phyloP scores from a whole-genome alignment of 2,888 invertebrate genomes.

The Harpalus rufipes region DNA sequence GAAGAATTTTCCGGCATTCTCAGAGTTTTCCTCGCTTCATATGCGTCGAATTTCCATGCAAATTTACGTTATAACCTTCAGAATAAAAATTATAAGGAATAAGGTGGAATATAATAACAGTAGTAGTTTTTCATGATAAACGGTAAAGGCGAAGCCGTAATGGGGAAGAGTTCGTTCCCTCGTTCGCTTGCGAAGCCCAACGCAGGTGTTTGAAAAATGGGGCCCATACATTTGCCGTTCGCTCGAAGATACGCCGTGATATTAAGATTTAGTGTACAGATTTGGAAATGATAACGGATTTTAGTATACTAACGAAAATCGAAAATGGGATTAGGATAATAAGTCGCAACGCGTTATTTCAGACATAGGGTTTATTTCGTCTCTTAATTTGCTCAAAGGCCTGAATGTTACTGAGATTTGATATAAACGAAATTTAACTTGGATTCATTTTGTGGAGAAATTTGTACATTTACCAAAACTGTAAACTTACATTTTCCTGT shows the following conservation, averaged over 20 bases:
- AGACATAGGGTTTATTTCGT: background rate
- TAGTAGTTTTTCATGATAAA: conserved; percentile 61
- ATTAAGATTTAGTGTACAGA: conserved; percentile 64
- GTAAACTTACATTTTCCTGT: no score
- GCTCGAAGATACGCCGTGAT: conserved; percentile 45
- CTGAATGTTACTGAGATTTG: background rate
- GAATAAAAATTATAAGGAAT: conserved; percentile 62
- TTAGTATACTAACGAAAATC: conserved; percentile 50
- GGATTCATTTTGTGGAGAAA: no score
- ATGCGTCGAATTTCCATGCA: conserved; percentile 57
- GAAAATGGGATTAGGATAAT: conserved; percentile 42
- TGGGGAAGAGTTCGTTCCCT: conserved; percentile 30
- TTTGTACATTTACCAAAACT: no score
- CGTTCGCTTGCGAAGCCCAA: conserved; percentile 40
- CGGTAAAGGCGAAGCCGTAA: conserved; percentile 53
- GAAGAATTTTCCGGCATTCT: background rate
- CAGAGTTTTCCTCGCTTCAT: conserved; percentile 13
- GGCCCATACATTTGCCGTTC: conserved; percentile 54
- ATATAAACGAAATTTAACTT: background rate
- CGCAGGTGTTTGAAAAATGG: conserved; percentile 64
- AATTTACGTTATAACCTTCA: conserved; percentile 43
- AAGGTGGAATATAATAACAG: conserved; percentile 61
- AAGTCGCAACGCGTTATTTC: conserved; percentile 22
- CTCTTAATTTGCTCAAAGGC: conserved; percentile 17
- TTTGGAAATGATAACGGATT: conserved; percentile 59